Percentiles rank a stretch among this genome's conserved stretches.
Conservation (phyloP, 2,797 vertebrate genomes). For the Helostoma temminkii region DNA sequence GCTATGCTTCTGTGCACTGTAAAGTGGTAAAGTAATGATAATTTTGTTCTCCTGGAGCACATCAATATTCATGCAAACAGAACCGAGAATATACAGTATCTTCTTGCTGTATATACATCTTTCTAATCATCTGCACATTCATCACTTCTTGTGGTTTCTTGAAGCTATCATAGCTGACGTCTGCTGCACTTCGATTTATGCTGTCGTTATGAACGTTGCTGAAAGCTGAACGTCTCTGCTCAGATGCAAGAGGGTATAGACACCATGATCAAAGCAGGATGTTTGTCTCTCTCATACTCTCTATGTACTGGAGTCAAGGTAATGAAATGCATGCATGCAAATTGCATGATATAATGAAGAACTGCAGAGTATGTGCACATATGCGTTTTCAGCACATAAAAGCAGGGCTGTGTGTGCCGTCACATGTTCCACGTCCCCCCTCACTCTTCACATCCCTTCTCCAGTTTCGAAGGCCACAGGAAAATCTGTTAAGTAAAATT, state of each 20-base stretch:
- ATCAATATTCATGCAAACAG: conserved; percentile 28
- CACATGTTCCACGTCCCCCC: conserved; percentile 24
- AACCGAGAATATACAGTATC: neutral
- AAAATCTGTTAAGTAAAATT: conserved; percentile 47
- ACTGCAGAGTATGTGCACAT: neutral
- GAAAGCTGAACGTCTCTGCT: conserved; percentile 21
- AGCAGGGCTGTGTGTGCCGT: conserved; percentile 27
- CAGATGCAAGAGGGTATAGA: conserved; percentile 16
- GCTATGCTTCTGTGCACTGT: conserved; percentile 5
- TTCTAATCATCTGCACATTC: neutral
- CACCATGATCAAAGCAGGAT: conserved; percentile 37
- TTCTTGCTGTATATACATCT: neutral
- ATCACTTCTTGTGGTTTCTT: neutral
- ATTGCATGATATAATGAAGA: conserved; percentile 49
- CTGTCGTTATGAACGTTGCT: conserved; percentile 9
- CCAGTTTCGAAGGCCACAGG: conserved; percentile 39
- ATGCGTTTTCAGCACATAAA: conserved; percentile 13
- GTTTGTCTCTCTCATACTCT: conserved; percentile 38
- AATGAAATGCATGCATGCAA: conserved; percentile 52
- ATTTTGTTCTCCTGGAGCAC: conserved; percentile 3
- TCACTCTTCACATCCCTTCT: conserved; percentile 3
- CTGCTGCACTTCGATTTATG: conserved; percentile 8
- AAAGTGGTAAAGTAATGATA: conserved; percentile 12
- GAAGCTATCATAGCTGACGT: neutral
- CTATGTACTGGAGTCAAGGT: conserved; percentile 38